Conservation (phyloP, 2,113 vertebrate species). For the Oreotrochilus melanogaster region DNA sequence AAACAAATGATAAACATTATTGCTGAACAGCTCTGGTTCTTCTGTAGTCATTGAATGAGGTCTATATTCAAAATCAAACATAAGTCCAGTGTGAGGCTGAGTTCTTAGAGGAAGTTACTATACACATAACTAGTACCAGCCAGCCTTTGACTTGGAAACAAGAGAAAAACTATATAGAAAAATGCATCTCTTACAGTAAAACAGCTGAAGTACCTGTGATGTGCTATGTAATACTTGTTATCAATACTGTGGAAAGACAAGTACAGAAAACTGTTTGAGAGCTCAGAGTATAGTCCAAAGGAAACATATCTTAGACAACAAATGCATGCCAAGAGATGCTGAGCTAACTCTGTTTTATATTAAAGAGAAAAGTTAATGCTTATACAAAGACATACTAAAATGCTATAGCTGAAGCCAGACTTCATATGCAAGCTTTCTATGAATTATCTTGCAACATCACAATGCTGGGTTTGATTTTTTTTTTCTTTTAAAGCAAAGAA, state of each 20-base stretch:
- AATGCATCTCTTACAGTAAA: background rate
- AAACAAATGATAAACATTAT: background rate
- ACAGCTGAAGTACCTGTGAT: background rate
- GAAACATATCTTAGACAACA: background rate
- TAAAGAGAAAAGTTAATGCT: background rate
- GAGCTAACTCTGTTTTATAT: background rate
- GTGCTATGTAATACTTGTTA: background rate
- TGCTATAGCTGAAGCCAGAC: background rate
- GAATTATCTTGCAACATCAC: background rate
- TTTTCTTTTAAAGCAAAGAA: background rate
- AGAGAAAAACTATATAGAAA: background rate
- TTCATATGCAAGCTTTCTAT: background rate
- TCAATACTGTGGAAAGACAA: background rate
- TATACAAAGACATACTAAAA: background rate
- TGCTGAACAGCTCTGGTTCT: background rate
- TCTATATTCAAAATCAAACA: background rate
- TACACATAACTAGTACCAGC: background rate
- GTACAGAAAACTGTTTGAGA: background rate
- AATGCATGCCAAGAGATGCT: background rate
- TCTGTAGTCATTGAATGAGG: background rate
- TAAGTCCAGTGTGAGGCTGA: background rate
- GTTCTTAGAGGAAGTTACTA: background rate
- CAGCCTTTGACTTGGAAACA: background rate
- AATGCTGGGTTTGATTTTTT: background rate
- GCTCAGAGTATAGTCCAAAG: background rate